These are phyloP conservation scores for Oligia fasciuncula DNA, from an alignment of 2,888 invertebrate species.

Conservation along the genomic window DNA sequence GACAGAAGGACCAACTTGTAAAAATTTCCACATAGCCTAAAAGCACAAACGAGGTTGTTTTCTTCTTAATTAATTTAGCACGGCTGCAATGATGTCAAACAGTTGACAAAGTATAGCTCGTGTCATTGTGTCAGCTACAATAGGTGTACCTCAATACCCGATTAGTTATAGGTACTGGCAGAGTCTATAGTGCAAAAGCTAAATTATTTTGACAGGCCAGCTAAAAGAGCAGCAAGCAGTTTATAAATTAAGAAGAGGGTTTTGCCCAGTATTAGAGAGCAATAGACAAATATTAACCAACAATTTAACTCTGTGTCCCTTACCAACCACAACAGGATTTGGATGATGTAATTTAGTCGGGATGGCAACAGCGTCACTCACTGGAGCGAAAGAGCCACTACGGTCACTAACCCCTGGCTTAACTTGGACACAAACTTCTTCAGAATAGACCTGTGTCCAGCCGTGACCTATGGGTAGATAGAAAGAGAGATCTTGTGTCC, in stretches of 20 bases:
- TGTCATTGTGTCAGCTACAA: constrained; percentile 20
- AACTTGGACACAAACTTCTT: constrained; percentile 33
- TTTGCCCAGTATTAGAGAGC: neutral
- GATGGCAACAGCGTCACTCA: constrained; percentile 50
- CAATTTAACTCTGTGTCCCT: neutral
- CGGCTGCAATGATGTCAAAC: constrained; percentile 22
- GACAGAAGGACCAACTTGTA: neutral
- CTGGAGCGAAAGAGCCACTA: constrained; percentile 44
- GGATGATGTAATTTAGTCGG: constrained; percentile 38
- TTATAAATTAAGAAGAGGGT: neutral
- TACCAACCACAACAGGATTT: constrained; percentile 33
- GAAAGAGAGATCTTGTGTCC: constrained; percentile 4
- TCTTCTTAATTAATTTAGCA: constrained; percentile 3
- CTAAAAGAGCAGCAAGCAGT: neutral
- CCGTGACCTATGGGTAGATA: neutral
- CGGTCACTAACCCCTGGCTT: constrained; percentile 46
- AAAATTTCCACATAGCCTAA: neutral
- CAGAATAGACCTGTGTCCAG: constrained; percentile 6
- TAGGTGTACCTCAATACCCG: constrained; percentile 17
- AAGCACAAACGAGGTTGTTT: constrained; percentile 3
- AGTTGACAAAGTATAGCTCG: constrained; percentile 13
- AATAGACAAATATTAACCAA: neutral
- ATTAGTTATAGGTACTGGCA: neutral
- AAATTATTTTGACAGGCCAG: constrained; percentile 12
- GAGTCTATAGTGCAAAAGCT: neutral